Evolutionary conservation across 2,797 vertebrate species (phyloP), one percentile per base, ranked within the genome.

Genomic region (Triplophysa bombifrons): DNA sequence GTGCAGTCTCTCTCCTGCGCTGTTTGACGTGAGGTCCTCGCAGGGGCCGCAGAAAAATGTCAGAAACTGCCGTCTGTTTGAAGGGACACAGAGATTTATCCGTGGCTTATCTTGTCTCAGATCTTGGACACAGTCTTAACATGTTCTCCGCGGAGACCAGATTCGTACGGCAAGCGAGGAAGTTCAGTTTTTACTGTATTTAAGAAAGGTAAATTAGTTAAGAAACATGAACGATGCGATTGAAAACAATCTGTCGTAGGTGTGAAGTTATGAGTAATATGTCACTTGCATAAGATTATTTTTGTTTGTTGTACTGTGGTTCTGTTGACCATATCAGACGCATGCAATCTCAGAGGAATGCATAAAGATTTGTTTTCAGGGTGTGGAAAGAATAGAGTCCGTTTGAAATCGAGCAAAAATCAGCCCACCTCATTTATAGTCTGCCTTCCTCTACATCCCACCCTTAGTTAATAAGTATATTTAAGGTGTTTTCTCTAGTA

Each of bases 121-220:
- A 79, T 64, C 19, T 79, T 22, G 68, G 51, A 60, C 68, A 58
- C 8, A 3, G 12, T 67, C 70, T 72, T 77, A 68, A 60, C 55
- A 19, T 44, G n/a, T 38, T 34, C 41, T 13, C 19, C 20, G 27
- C 30, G 19, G 25, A 61, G 38, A 76, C 60, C 60, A 69, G 25
- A 5, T 68, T 65, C 46, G 7, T 51, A 46, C 34, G 27, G 27
- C n/a, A 66, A 80, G 63, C 20, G 46, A n/a, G 46, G 8, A 65
- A 46, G 48, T 65, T 30, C 4, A 70, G 30, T 46, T 22, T 19
- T n/a, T n/a, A 41, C 8, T 34, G 10, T 68, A 9, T 22, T 16
- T 16, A 27, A 25, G 19, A 4, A 1, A 2, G 14, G 30, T 53
- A 38, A 63, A 53, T 74, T 34, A 69, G 30, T 25, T 34, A 19